Percentiles rank a stretch among this genome's conserved stretches.
Evolutionary conservation across 2,113 vertebrate genomes (phyloP).

Genomic region (Bos javanicus): DNA sequence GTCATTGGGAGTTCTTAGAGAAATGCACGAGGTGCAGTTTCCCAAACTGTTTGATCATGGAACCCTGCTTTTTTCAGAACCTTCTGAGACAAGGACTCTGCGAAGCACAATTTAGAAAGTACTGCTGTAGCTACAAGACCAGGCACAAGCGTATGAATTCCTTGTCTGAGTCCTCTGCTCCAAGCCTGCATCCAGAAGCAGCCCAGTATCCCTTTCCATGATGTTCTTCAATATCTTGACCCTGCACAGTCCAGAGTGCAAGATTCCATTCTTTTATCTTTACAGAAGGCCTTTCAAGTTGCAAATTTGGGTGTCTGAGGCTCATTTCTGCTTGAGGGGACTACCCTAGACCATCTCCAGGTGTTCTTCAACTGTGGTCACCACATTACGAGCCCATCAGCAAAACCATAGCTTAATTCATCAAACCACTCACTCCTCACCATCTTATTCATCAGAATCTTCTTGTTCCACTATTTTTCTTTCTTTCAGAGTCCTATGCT

Average conservation of each 20-base stretch:
- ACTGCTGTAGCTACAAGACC: not conserved
- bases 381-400: not conserved
- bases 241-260: not conserved
- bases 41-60: not conserved
- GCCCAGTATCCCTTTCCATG: not conserved
- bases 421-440: not conserved
- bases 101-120: not conserved
- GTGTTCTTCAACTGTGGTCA: not conserved
- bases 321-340: not conserved
- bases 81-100: not conserved
- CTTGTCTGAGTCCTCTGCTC: not conserved
- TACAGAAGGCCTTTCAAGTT: not conserved
- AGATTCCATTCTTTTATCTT: not conserved
- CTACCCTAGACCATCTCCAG: not conserved
- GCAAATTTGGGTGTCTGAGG: not conserved
- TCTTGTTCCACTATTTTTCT: not conserved
- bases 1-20: not conserved
- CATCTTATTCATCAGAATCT: not conserved
- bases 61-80: not conserved
- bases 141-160: not conserved
- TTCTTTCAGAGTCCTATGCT: not conserved
- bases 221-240: not conserved
- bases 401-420: not conserved
- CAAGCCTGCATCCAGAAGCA: not conserved
- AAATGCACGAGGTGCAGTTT: not conserved